A percentile compares a stretch with the other conserved stretches of the same genome.
Conservation (phyloP, 2,113 vertebrate species). For the Burhinus oedicnemus region DNA sequence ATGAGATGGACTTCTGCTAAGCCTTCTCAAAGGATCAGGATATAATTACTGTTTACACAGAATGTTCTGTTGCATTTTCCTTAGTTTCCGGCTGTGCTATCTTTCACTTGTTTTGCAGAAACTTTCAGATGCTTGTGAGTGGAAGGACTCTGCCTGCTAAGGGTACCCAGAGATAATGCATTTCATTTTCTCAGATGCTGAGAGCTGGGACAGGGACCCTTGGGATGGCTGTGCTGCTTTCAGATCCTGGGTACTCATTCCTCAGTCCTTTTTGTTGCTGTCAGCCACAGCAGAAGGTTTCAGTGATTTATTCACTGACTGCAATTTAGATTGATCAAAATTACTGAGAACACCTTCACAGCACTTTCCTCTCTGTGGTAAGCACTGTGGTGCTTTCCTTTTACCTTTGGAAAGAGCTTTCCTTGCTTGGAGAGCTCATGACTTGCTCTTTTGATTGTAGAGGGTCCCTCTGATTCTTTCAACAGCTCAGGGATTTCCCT, state of each 20-base stretch:
- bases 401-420: neutral
- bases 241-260: neutral
- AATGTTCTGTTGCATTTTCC: neutral
- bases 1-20: neutral
- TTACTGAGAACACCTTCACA: neutral
- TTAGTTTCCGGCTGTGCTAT: neutral
- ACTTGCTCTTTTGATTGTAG: neutral
- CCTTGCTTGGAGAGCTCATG: neutral
- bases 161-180: neutral
- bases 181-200: neutral
- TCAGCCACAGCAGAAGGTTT: neutral
- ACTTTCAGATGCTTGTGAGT: neutral
- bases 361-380: neutral
- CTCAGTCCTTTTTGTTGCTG: neutral
- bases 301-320: neutral
- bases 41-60: neutral
- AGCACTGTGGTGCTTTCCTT: neutral
- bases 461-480: neutral
- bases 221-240: neutral
- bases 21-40: neutral
- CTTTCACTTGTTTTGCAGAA: neutral
- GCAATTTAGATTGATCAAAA: neutral
- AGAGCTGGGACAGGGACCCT: neutral
- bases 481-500: neutral
- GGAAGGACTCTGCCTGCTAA: neutral